These are phyloP conservation scores for Teleiodes luculella DNA, from an alignment of 2,888 invertebrate genomes.

Conservation along the genomic window DNA sequence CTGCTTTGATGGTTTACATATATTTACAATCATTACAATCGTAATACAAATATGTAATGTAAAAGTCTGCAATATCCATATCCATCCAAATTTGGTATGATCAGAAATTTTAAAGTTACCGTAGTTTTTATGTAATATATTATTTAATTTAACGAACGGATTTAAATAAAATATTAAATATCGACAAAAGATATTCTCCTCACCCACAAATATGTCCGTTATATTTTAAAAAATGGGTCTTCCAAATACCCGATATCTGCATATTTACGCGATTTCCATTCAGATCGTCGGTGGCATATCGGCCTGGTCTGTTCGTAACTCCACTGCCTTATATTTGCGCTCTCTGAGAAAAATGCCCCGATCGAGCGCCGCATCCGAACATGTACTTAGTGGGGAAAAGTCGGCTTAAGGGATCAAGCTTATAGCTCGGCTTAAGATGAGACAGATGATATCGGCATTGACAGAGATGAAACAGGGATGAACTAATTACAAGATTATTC, in stretches of 20 bases:
- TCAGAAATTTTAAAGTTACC: no score
- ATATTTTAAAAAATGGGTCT: neutral
- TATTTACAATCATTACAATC: no score
- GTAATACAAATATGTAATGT: no score
- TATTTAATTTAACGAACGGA: no score
- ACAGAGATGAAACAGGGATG: neutral
- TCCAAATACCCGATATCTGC: neutral
- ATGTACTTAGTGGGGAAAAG: constrained; percentile 27
- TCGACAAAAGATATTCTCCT: no score
- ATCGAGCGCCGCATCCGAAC: constrained; percentile 36
- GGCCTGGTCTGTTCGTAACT: constrained; percentile 28
- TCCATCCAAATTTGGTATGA: no score
- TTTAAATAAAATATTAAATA: no score
- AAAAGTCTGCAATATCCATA: no score
- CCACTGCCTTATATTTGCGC: constrained; percentile 28
- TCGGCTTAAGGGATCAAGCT: neutral
- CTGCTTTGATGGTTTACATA: no score
- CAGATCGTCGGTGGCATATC: constrained; percentile 26
- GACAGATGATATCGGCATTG: neutral
- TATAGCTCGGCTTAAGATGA: neutral
- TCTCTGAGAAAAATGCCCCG: constrained; percentile 40
- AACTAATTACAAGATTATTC: neutral
- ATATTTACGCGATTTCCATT: neutral
- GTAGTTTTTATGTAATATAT: no score
- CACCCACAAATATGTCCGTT: no score